Conservation (phyloP, 2,888 invertebrate genomes). For the Rapana venosa region DNA sequence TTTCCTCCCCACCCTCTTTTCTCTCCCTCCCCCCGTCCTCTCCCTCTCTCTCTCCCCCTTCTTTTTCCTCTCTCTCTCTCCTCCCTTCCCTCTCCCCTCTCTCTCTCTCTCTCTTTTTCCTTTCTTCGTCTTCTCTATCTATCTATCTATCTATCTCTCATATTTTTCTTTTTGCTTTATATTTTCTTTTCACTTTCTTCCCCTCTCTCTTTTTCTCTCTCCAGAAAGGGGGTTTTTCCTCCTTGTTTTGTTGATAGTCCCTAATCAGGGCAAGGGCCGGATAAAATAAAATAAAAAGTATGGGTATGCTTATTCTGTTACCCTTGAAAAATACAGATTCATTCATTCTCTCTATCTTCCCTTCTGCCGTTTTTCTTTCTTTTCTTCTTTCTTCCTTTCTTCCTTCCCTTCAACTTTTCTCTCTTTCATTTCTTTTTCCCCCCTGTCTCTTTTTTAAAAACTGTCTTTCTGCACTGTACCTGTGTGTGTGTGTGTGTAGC, state of each 20-base stretch:
- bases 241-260: too few relatives aligned
- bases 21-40: too few relatives aligned
- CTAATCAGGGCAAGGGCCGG: too few relatives aligned
- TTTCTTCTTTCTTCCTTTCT: not conserved
- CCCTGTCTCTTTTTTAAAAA: not conserved
- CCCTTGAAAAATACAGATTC: too few relatives aligned
- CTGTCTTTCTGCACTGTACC: not conserved
- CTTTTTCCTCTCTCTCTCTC: not conserved
- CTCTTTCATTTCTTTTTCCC: not conserved
- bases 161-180: not conserved
- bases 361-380: not conserved
- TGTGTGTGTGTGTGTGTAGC: not conserved
- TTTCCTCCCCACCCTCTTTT: too few relatives aligned
- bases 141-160: too few relatives aligned
- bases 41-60: not conserved
- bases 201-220: not conserved
- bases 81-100: not conserved
- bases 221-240: too few relatives aligned
- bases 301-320: too few relatives aligned
- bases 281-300: too few relatives aligned
- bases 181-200: not conserved
- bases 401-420: not conserved
- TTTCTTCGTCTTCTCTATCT: too few relatives aligned
- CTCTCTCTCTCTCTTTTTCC: slow-evolving; percentile 5
- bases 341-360: not conserved